A percentile compares a stretch with the other conserved stretches of the same genome.
These are phyloP conservation scores for Cremastinae sp. DNA, from an alignment of 2,888 invertebrate species.

Conservation along the genomic window DNA sequence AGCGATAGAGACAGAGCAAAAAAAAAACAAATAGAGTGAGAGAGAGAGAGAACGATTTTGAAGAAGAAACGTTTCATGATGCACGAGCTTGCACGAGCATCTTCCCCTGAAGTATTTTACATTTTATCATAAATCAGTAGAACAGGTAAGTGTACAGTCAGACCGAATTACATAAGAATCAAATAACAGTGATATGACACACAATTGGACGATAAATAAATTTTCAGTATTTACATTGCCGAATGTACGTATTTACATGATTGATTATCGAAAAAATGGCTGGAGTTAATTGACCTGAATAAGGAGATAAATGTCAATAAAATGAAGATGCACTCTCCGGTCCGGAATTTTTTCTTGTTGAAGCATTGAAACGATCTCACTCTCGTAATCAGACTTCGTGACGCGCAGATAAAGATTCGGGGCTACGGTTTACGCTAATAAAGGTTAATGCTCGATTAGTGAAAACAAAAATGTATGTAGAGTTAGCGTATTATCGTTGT, in stretches of 20 bases:
- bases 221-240: no score
- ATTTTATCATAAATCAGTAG: constrained; percentile 35
- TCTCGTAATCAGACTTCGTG: not conserved
- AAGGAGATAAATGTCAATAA: no score
- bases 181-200: constrained; percentile 42
- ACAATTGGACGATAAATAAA: constrained; percentile 44
- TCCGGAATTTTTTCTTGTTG: no score
- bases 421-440: constrained; percentile 20
- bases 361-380: not conserved
- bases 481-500: constrained; percentile 11
- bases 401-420: constrained; percentile 21
- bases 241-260: constrained; percentile 28
- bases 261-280: no score
- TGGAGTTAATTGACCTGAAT: no score
- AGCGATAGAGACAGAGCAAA: constrained; percentile 42
- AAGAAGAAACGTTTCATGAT: constrained; percentile 63
- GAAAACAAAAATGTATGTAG: constrained; percentile 39
- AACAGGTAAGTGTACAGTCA: constrained; percentile 35
- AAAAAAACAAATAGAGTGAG: constrained; percentile 62
- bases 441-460: constrained; percentile 33
- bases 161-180: constrained; percentile 27
- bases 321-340: no score
- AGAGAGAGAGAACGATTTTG: constrained; percentile 63
- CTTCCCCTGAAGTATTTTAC: constrained; percentile 34
- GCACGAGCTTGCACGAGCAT: constrained; percentile 48